Percentiles rank a stretch among this genome's conserved stretches.
Conservation (phyloP, 2,113 vertebrate genomes). For the Odobenus rosmarus region DNA sequence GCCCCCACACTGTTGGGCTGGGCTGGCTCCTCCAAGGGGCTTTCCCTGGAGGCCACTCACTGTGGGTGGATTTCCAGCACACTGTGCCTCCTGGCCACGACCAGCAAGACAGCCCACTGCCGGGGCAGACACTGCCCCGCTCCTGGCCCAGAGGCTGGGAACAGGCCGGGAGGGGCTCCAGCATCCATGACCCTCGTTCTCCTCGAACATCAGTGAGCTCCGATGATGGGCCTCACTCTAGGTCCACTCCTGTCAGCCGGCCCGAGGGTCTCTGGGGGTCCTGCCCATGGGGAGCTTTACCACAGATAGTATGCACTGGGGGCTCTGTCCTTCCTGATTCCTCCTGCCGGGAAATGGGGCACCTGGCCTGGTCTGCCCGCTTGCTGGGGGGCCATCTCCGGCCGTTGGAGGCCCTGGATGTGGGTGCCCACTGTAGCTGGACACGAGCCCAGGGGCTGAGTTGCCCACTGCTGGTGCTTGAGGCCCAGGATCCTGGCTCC, state of each 20-base stretch:
- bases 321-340: too few species aligned
- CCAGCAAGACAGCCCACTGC: accelerated
- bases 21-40: background rate
- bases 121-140: accelerated
- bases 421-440: too few species aligned
- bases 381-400: accelerated
- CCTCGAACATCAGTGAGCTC: too few species aligned
- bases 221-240: accelerated
- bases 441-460: accelerated
- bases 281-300: background rate
- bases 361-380: background rate
- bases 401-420: background rate
- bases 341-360: accelerated
- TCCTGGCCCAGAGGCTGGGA: background rate
- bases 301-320: background rate
- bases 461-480: accelerated
- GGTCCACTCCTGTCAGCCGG: accelerated
- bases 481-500: background rate
- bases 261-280: background rate
- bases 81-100: accelerated
- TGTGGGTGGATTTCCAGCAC: accelerated
- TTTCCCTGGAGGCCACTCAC: too few species aligned
- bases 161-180: accelerated
- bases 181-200: accelerated
- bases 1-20: background rate